Evolutionary conservation across 1,140 invertebrate genomes (phyloP).

Genomic region (Galendromus occidentalis): DNA sequence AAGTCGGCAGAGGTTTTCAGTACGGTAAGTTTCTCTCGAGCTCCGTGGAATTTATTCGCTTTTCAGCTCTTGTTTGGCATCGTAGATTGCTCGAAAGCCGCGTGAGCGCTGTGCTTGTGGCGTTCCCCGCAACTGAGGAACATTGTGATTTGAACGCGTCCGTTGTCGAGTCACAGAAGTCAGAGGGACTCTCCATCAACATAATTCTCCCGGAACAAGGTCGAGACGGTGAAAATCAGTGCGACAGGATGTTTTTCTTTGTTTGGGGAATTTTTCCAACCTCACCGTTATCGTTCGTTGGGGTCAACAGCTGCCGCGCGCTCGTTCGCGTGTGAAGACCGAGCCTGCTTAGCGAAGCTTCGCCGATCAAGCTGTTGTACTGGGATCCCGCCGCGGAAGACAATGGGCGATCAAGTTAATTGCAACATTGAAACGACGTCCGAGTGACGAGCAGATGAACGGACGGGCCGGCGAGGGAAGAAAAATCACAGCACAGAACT

Average conservation of each 20-base stretch:
- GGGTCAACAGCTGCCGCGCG: too few species aligned
- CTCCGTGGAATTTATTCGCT: too few species aligned
- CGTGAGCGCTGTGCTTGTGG: neutral
- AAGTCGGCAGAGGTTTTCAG: neutral
- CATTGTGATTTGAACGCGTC: neutral
- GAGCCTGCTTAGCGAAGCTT: neutral
- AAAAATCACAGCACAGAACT: too few species aligned
- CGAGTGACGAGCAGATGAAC: conserved; percentile 44
- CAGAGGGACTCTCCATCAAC: too few species aligned
- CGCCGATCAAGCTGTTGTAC: neutral
- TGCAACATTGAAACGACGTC: conserved; percentile 53
- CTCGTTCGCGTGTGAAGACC: too few species aligned
- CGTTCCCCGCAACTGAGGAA: neutral
- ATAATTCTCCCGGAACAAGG: too few species aligned
- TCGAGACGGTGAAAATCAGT: too few species aligned
- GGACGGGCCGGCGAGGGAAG: neutral
- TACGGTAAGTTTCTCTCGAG: neutral
- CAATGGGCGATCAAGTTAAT: conserved; percentile 52
- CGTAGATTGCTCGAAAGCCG: neutral
- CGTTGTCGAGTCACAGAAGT: too few species aligned
- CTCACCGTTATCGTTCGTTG: too few species aligned
- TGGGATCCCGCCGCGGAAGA: conserved; percentile 23
- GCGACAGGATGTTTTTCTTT: too few species aligned
- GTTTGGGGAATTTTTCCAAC: too few species aligned
- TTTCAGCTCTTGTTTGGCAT: too few species aligned